Evolutionary conservation across 2,888 invertebrate genomes (phyloP).

Genomic region (Scaptomyza tumidula): DNA sequence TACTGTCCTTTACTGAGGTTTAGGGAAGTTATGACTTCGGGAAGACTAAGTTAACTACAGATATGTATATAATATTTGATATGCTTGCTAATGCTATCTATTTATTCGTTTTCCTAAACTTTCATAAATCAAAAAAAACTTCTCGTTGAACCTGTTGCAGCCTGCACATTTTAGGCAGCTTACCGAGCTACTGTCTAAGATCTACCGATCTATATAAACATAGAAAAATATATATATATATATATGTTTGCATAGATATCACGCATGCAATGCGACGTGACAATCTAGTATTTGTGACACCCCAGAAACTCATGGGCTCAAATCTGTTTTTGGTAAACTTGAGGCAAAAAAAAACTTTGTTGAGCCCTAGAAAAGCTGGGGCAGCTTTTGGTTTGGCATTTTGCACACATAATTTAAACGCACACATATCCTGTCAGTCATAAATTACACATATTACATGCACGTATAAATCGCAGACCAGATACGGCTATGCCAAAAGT

Average conservation of each 20-base stretch:
- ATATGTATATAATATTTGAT: no score
- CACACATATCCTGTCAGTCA: conserved; percentile 73
- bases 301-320: background rate
- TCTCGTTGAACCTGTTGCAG: conserved; percentile 12
- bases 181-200: background rate
- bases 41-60: no score
- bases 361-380: conserved; percentile 27
- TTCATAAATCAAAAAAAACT: no score
- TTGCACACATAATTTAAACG: conserved; percentile 76
- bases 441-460: conserved; percentile 79
- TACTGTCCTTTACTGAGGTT: no score
- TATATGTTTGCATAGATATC: conserved; percentile 5
- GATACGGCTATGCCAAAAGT: conserved; percentile 58
- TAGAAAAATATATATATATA: background rate
- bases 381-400: conserved; percentile 65
- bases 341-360: conserved; percentile 50
- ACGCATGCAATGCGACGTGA: conserved; percentile 46
- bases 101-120: no score
- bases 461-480: conserved; percentile 75
- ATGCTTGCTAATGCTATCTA: no score
- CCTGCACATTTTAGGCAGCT: no score
- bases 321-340: conserved; percentile 40
- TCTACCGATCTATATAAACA: background rate
- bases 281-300: conserved; percentile 38
- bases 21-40: no score